phyloP scores from a whole-genome alignment of 2,888 invertebrate species.

The Lucinisca nassula region DNA sequence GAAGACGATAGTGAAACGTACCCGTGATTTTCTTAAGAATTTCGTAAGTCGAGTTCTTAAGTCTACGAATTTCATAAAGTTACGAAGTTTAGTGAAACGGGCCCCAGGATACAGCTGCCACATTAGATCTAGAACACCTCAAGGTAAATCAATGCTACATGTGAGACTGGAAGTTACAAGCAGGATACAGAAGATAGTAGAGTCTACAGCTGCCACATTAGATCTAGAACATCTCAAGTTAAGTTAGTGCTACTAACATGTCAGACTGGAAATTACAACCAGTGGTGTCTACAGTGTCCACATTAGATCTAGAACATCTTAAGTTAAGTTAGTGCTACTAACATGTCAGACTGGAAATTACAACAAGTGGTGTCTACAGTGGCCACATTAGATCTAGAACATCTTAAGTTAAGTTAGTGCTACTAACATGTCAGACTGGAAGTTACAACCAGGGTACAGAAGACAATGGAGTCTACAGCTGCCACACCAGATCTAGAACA shows the following conservation, averaged over 20 bases:
- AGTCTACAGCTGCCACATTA: constrained; percentile 68
- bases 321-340: too few relatives aligned
- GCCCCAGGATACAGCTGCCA: constrained; percentile 67
- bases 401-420: constrained; percentile 81
- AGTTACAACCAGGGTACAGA: too few relatives aligned
- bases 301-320: constrained; percentile 74
- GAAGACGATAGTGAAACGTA: too few relatives aligned
- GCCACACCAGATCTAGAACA: constrained; percentile 71
- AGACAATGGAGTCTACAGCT: constrained; percentile 75
- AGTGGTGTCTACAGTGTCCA: constrained; percentile 70
- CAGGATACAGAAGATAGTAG: constrained; percentile 73
- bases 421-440: constrained; percentile 74
- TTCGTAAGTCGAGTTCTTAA: too few relatives aligned
- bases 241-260: too few relatives aligned
- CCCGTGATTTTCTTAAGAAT: too few relatives aligned
- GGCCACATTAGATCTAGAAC: constrained; percentile 71
- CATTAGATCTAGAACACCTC: constrained; percentile 74
- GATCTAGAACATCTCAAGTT: constrained; percentile 80
- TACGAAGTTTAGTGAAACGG: too few relatives aligned
- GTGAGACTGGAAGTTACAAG: constrained; percentile 68
- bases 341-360: constrained; percentile 74
- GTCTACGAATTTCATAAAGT: too few relatives aligned
- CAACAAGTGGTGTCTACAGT: constrained; percentile 72
- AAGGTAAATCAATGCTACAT: constrained; percentile 83
- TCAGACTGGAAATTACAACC: constrained; percentile 64